phyloP scores from a whole-genome alignment of 2,888 invertebrate species.

The Dascillus cervinus region DNA sequence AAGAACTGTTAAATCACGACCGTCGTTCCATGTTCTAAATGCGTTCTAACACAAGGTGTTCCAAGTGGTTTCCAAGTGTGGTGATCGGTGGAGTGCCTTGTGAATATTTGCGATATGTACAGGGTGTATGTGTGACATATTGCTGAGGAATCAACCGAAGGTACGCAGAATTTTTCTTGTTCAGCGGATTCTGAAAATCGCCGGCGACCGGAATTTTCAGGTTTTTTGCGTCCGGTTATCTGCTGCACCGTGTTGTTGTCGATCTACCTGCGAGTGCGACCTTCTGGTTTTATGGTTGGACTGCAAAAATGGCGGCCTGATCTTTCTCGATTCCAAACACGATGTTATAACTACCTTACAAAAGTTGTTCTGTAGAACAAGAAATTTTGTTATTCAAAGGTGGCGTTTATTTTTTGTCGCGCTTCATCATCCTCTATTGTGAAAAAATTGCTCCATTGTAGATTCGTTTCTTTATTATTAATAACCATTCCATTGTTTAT shows the following conservation, averaged over 20 bases:
- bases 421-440: too few species aligned
- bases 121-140: slow-evolving; percentile 10
- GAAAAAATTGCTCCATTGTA: too few species aligned
- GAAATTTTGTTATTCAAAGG: slow-evolving; percentile 10
- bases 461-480: too few species aligned
- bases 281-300: too few species aligned
- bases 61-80: slow-evolving; percentile 10
- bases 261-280: too few species aligned
- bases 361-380: too few species aligned
- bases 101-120: slow-evolving; percentile 14
- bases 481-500: too few species aligned
- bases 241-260: too few species aligned
- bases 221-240: too few species aligned
- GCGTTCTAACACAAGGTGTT: slow-evolving; percentile 9
- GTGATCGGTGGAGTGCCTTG: slow-evolving; percentile 11
- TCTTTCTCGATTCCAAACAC: slow-evolving; percentile 14
- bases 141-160: slow-evolving; percentile 13
- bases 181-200: too few species aligned
- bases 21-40: slow-evolving; percentile 2
- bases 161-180: too few species aligned
- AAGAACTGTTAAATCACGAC: neutral
- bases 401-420: slow-evolving; percentile 7
- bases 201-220: too few species aligned
- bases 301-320: slow-evolving; percentile 16
- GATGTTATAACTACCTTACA: slow-evolving; percentile 11